Percentiles rank a stretch among this genome's conserved stretches.
Conservation (phyloP, 2,888 invertebrate species). For the Anthrax anthrax region DNA sequence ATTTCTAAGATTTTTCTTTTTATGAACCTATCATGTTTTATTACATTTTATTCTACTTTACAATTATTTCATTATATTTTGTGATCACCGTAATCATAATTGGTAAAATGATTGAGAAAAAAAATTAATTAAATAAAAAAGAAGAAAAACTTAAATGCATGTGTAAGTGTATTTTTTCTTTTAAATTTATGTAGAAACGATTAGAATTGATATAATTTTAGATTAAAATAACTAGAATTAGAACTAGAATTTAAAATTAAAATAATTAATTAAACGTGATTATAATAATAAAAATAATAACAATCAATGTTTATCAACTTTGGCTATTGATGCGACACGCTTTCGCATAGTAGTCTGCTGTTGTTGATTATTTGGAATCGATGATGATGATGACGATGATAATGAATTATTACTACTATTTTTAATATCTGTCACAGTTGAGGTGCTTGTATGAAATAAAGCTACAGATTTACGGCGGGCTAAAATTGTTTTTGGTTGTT, state of each 20-base stretch:
- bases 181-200: too few species aligned
- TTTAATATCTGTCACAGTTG: conserved; percentile 9
- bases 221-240: background rate
- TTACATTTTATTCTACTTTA: too few species aligned
- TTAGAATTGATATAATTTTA: background rate
- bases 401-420: background rate
- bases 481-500: conserved; percentile 22
- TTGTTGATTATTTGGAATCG: conserved; percentile 15
- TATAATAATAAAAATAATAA: background rate
- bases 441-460: conserved; percentile 7
- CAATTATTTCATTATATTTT: too few species aligned
- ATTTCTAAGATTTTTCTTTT: too few species aligned
- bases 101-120: too few species aligned
- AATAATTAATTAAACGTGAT: background rate
- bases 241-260: background rate
- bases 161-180: too few species aligned
- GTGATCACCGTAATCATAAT: too few species aligned
- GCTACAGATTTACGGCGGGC: conserved; percentile 35
- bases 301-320: conserved; percentile 29
- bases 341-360: conserved; percentile 28
- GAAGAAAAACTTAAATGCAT: too few species aligned
- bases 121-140: too few species aligned
- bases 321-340: conserved; percentile 36
- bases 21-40: too few species aligned
- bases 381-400: background rate